Evolutionary conservation across 2,797 vertebrate genomes (phyloP).

Genomic region (Muraenolepis orangiensis): DNA sequence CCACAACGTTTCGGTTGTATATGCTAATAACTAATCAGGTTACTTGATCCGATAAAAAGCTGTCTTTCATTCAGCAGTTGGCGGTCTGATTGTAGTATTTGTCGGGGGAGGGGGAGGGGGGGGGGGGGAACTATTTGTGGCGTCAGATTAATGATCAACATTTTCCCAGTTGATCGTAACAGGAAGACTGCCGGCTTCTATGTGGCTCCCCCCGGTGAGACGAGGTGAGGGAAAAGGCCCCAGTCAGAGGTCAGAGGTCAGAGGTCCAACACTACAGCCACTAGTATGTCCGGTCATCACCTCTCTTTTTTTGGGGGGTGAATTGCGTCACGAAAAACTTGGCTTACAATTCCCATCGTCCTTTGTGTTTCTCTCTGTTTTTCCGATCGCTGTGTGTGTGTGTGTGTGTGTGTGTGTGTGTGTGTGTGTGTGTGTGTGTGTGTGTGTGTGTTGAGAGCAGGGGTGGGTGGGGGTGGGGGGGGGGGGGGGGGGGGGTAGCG

Average conservation of each 20-base stretch:
- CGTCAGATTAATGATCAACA: not conserved
- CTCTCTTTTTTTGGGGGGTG: constrained; percentile 23
- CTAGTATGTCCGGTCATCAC: not conserved
- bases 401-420: not conserved
- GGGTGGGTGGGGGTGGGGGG: not conserved
- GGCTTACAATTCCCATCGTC: not conserved
- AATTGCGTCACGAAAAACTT: constrained; percentile 10
- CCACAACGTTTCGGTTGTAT: not conserved
- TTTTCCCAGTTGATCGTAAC: too few relatives aligned
- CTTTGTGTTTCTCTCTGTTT: not conserved
- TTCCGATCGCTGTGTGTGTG: not conserved
- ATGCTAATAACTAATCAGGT: not conserved
- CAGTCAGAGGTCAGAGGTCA: too few relatives aligned
- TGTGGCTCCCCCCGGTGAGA: not conserved
- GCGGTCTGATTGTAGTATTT: too few relatives aligned
- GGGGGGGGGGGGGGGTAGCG: not conserved
- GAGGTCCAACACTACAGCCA: too few relatives aligned
- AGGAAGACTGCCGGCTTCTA: too few relatives aligned
- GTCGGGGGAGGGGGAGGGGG: too few relatives aligned
- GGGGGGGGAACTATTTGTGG: too few relatives aligned
- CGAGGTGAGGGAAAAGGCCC: too few relatives aligned
- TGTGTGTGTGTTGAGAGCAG: constrained; percentile 8
- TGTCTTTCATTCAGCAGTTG: too few relatives aligned
- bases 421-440: constrained; percentile 5
- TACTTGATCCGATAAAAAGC: not conserved